phyloP scores from a whole-genome alignment of 2,888 invertebrate species.

The Trichacis sp. region DNA sequence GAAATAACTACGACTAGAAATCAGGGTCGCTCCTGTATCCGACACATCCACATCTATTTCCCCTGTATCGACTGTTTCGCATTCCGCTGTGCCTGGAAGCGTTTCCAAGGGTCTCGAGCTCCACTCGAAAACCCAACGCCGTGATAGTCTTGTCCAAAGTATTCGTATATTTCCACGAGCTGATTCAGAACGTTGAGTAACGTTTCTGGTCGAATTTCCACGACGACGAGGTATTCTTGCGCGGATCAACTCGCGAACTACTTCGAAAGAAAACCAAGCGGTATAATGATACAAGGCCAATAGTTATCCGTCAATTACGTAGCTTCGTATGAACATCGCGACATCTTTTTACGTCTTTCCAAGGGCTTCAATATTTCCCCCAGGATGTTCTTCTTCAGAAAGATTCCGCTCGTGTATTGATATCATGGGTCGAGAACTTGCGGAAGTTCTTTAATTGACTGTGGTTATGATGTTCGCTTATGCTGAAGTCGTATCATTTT shows the following conservation, averaged over 20 bases:
- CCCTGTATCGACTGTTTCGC: slow-evolving; percentile 51
- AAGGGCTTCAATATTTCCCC: slow-evolving; percentile 48
- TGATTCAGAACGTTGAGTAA: slow-evolving; percentile 30
- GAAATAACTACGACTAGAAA: slow-evolving; percentile 26
- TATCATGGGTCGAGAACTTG: slow-evolving; percentile 33
- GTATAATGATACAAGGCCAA: slow-evolving; percentile 44
- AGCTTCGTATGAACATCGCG: slow-evolving; percentile 46
- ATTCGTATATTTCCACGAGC: slow-evolving; percentile 23
- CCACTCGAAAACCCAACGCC: slow-evolving; percentile 49
- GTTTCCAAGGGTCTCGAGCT: slow-evolving; percentile 45
- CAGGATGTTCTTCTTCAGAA: slow-evolving; percentile 17
- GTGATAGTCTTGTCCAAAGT: slow-evolving; percentile 54
- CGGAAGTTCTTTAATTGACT: slow-evolving; percentile 47
- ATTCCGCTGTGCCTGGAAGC: slow-evolving; percentile 46
- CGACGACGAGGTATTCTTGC: slow-evolving; percentile 25
- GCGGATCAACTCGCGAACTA: slow-evolving; percentile 25
- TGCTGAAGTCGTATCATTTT: slow-evolving; percentile 15
- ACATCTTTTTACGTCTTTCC: slow-evolving; percentile 49
- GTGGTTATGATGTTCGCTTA: slow-evolving; percentile 33
- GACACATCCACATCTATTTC: slow-evolving; percentile 41
- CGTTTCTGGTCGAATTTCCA: slow-evolving; percentile 34
- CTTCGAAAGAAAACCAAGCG: slow-evolving; percentile 30
- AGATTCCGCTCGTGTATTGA: slow-evolving; percentile 20
- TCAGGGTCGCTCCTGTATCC: slow-evolving; percentile 30
- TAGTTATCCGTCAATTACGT: slow-evolving; percentile 54